Percentiles rank a stretch among this genome's conserved stretches.
Conservation (phyloP, 2,888 invertebrate species). For the Operophtera brumata region DNA sequence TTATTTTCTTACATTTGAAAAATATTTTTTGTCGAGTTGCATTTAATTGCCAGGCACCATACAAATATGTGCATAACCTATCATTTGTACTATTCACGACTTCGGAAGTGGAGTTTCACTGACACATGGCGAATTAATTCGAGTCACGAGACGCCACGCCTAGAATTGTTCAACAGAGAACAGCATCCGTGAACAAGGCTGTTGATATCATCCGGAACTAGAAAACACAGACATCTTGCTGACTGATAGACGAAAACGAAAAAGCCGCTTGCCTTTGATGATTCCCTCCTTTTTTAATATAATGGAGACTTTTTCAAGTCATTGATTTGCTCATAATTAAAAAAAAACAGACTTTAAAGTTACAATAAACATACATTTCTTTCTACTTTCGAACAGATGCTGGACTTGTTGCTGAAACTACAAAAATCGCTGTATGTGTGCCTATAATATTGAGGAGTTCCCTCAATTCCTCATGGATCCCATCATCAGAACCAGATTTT, state of each 20-base stretch:
- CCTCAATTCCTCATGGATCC: no score
- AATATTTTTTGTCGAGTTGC: background rate
- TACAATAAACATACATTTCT: no score
- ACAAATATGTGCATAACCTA: constrained; percentile 23
- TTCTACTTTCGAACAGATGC: no score
- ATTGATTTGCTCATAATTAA: no score
- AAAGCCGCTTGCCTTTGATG: background rate
- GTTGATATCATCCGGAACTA: constrained; percentile 59
- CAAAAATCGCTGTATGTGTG: no score
- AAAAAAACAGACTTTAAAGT: no score
- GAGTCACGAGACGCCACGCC: constrained; percentile 72
- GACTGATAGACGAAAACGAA: background rate
- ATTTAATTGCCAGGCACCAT: constrained; percentile 11
- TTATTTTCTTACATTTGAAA: background rate
- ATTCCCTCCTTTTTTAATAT: no score
- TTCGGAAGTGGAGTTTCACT: constrained; percentile 66
- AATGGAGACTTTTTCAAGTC: no score
- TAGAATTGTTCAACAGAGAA: constrained; percentile 61
- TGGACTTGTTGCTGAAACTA: no score
- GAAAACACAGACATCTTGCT: constrained; percentile 22
- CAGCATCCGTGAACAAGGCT: constrained; percentile 62
- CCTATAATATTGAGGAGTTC: no score
- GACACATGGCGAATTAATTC: constrained; percentile 71
- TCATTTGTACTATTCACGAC: constrained; percentile 52
- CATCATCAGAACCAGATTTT: no score